These are phyloP conservation scores for Tridacna crocea DNA, from an alignment of 2,888 invertebrate species.

Conservation along the genomic window DNA sequence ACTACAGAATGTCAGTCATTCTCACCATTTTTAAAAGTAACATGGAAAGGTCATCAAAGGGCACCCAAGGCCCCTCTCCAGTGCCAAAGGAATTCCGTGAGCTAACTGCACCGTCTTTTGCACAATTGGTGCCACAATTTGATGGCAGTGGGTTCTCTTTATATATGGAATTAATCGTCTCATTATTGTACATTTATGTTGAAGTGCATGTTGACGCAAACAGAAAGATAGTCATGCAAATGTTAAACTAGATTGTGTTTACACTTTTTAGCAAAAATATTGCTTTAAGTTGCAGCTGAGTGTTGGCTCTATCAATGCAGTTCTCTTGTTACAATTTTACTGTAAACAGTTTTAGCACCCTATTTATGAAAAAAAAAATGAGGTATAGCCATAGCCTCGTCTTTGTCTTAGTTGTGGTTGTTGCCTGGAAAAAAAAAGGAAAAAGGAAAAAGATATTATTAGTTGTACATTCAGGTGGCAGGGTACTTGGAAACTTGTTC, in stretches of 20 bases:
- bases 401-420: too few relatives aligned
- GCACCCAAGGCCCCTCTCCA: background rate
- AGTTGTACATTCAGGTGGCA: too few relatives aligned
- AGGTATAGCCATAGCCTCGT: too few relatives aligned
- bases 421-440: too few relatives aligned
- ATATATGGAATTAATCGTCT: background rate
- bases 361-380: too few relatives aligned
- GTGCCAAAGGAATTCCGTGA: slow-evolving; percentile 19
- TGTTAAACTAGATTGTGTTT: too few relatives aligned
- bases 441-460: too few relatives aligned
- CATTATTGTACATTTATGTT: background rate
- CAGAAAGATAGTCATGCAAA: too few relatives aligned
- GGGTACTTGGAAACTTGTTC: too few relatives aligned
- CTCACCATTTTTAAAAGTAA: slow-evolving; percentile 74
- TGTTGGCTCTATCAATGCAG: too few relatives aligned
- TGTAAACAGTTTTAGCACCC: too few relatives aligned
- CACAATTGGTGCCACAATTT: slow-evolving; percentile 15
- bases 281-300: background rate
- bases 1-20: slow-evolving; percentile 76
- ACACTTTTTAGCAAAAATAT: background rate
- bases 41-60: slow-evolving; percentile 40
- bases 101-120: slow-evolving; percentile 17
- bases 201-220: background rate
- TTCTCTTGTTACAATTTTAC: too few relatives aligned
- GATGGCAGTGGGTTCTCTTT: slow-evolving; percentile 25